A percentile compares a stretch with the other conserved stretches of the same genome.
Conservation (phyloP, 2,888 invertebrate species). For the Mechanitis messenoides region DNA sequence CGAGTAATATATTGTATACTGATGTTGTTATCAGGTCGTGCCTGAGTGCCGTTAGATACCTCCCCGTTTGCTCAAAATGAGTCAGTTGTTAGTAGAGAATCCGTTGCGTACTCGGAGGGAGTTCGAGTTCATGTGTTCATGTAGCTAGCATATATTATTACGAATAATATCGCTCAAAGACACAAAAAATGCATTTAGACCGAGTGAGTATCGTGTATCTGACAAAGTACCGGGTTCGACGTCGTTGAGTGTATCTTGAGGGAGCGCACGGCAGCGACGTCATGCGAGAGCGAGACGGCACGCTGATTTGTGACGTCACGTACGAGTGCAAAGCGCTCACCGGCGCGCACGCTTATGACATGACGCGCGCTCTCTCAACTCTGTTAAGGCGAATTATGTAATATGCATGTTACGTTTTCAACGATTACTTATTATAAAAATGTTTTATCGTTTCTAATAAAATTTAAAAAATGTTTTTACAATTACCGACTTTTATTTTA, state of each 20-base stretch:
- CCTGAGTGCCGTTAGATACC: neutral
- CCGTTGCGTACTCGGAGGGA: slow-evolving; percentile 4
- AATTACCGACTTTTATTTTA: slow-evolving; percentile 24
- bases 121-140: slow-evolving; percentile 5
- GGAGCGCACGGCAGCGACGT: neutral
- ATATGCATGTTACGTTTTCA: slow-evolving; percentile 59
- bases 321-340: neutral
- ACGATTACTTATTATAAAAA: slow-evolving; percentile 52
- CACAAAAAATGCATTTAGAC: slow-evolving; percentile 8
- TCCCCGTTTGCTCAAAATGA: slow-evolving; percentile 2
- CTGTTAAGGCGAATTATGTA: slow-evolving; percentile 44
- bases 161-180: slow-evolving; percentile 6
- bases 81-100: neutral
- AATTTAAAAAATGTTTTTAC: slow-evolving; percentile 44
- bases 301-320: neutral
- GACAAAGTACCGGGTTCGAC: neutral
- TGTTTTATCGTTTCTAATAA: slow-evolving; percentile 71
- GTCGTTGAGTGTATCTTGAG: slow-evolving; percentile 4
- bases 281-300: neutral
- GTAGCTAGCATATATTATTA: slow-evolving; percentile 5
- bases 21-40: neutral
- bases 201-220: slow-evolving; percentile 5
- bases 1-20: too few relatives aligned
- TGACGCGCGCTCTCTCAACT: slow-evolving; percentile 27
- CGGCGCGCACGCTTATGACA: slow-evolving; percentile 4